Evolutionary conservation across 2,888 invertebrate species (phyloP).

Genomic region (Halictus quadricinctus): DNA sequence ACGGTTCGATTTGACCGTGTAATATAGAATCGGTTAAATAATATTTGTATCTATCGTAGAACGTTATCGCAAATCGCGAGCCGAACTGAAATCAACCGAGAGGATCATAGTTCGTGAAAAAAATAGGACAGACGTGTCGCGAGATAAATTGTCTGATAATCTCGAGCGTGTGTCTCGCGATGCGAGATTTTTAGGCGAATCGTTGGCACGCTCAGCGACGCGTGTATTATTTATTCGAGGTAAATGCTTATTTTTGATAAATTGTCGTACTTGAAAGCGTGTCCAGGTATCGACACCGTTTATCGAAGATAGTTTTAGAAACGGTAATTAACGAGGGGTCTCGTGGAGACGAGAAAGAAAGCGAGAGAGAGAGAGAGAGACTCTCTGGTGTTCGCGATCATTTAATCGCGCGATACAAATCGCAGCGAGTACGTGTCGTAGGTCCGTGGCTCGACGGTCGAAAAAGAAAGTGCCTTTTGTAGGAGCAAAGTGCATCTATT

Average conservation of each 20-base stretch:
- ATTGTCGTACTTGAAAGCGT: background rate
- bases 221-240: slow-evolving; percentile 29
- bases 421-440: slow-evolving; percentile 47
- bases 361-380: no score
- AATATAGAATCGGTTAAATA: slow-evolving; percentile 28
- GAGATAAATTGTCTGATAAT: background rate
- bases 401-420: slow-evolving; percentile 46
- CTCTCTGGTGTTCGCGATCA: slow-evolving; percentile 15
- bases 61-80: background rate
- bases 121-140: background rate
- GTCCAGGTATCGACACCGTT: background rate
- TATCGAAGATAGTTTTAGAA: background rate
- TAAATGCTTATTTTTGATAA: background rate
- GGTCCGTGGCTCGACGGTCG: slow-evolving; percentile 46
- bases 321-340: slow-evolving; percentile 6
- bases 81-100: background rate
- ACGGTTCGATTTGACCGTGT: slow-evolving; percentile 3
- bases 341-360: background rate
- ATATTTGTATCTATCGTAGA: slow-evolving; percentile 14
- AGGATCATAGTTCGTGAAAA: background rate
- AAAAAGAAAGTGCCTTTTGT: slow-evolving; percentile 78
- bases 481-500: slow-evolving; percentile 81
- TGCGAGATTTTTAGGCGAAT: slow-evolving; percentile 4
- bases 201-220: background rate
- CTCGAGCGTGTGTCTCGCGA: background rate